phyloP scores from a whole-genome alignment of 2,888 invertebrate species.

The Caenorhabditis zanzibari region DNA sequence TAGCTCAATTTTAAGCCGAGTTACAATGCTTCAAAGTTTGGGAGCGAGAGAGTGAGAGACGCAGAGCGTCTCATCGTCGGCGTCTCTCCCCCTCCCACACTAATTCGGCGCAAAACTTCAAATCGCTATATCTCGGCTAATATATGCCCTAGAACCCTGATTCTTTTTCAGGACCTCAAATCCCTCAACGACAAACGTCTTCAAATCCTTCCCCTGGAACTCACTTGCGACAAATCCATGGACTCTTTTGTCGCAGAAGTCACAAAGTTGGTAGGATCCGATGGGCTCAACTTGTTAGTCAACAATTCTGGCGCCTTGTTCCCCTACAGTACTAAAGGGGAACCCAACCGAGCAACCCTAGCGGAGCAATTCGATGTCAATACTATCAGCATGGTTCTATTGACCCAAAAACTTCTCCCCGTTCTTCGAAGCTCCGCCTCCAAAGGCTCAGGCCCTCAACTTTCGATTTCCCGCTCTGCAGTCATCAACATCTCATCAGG shows the following conservation, averaged over 20 bases:
- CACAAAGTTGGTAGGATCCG: slow-evolving; percentile 48
- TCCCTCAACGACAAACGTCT: slow-evolving; percentile 23
- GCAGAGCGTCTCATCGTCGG: background rate
- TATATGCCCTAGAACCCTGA: background rate
- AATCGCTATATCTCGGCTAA: background rate
- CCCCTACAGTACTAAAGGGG: slow-evolving; percentile 4
- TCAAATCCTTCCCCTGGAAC: slow-evolving; percentile 22
- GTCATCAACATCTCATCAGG: slow-evolving; percentile 65
- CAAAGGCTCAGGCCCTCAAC: background rate
- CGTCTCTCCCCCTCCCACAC: background rate
- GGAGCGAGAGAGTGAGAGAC: background rate
- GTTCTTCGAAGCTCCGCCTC: slow-evolving; percentile 57
- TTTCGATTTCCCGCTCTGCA: slow-evolving; percentile 59
- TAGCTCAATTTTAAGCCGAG: background rate
- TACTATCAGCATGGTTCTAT: slow-evolving; percentile 84
- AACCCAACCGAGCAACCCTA: slow-evolving; percentile 85
- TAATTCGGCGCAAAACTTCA: background rate
- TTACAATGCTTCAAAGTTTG: no score
- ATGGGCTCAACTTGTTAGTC: slow-evolving; percentile 45
- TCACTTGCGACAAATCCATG: slow-evolving; percentile 29
- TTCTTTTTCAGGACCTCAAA: background rate
- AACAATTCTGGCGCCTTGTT: slow-evolving; percentile 27
- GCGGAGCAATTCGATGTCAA: slow-evolving; percentile 89
- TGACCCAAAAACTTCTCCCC: slow-evolving; percentile 68
- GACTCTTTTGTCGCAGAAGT: slow-evolving; percentile 22